Conservation (phyloP, 1,140 invertebrate species). For the Drosophila paulistorum region DNA sequence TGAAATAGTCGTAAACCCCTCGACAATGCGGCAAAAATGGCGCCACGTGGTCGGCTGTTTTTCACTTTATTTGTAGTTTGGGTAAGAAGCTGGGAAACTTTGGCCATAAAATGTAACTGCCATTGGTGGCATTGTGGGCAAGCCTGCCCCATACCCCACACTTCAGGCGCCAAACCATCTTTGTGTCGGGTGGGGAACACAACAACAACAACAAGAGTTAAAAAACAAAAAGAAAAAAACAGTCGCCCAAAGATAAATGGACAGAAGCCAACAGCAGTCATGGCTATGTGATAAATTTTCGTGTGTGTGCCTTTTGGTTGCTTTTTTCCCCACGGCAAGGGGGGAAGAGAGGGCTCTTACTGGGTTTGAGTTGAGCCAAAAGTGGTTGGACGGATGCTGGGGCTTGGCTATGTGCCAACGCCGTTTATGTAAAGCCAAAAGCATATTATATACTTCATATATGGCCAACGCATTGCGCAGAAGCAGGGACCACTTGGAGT, state of each 20-base stretch:
- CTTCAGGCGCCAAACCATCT: neutral
- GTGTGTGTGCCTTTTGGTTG: neutral
- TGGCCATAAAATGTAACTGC: slow-evolving; percentile 77
- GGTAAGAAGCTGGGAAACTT: slow-evolving; percentile 53
- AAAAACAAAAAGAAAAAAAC: slow-evolving; percentile 26
- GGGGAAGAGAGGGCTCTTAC: neutral
- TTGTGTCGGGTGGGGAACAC: neutral
- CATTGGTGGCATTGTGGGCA: slow-evolving; percentile 73
- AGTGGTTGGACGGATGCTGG: slow-evolving; percentile 55
- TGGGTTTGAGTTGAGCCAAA: slow-evolving; percentile 27
- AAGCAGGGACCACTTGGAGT: slow-evolving; percentile 49
- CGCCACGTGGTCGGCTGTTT: slow-evolving; percentile 59
- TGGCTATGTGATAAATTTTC: slow-evolving; percentile 61
- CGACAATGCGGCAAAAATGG: slow-evolving; percentile 76
- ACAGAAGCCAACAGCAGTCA: slow-evolving; percentile 76
- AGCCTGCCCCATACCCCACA: slow-evolving; percentile 10
- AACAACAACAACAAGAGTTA: slow-evolving; percentile 14
- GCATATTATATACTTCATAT: slow-evolving; percentile 48
- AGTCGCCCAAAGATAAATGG: slow-evolving; percentile 72
- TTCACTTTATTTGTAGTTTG: slow-evolving; percentile 10
- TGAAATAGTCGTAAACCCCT: slow-evolving; percentile 21
- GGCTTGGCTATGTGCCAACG: slow-evolving; percentile 14
- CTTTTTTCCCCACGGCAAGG: neutral
- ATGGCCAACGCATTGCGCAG: slow-evolving; percentile 55
- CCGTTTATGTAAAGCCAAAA: slow-evolving; percentile 47